A percentile compares a stretch with the other conserved stretches of the same genome.
Conservation (phyloP, 2,113 vertebrate species). For the Melanocharis versteri region DNA sequence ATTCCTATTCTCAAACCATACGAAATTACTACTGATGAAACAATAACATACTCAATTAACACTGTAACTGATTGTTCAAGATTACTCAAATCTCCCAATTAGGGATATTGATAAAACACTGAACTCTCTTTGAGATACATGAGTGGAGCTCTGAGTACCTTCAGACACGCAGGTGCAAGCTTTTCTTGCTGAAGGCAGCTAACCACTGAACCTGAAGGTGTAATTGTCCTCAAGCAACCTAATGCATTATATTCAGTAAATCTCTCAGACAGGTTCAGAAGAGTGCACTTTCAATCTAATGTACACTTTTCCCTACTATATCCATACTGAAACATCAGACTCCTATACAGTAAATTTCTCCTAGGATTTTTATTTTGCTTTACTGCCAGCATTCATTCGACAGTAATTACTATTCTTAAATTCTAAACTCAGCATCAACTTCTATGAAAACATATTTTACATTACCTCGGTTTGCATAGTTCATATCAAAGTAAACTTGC, state of each 20-base stretch:
- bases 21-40: not conserved
- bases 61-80: not conserved
- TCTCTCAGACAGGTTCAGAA: not conserved
- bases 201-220: not conserved
- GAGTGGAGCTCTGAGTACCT: not conserved
- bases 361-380: not conserved
- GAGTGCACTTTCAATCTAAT: not conserved
- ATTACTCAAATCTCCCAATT: not conserved
- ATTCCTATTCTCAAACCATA: not conserved
- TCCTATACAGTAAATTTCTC: not conserved
- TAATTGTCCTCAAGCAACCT: not conserved
- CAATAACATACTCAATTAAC: not conserved
- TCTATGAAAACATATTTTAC: not conserved
- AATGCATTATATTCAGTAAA: not conserved
- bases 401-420: not conserved
- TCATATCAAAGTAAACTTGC: constrained; percentile 92
- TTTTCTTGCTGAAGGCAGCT: not conserved
- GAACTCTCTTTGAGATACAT: not conserved
- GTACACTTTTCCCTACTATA: not conserved
- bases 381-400: not conserved
- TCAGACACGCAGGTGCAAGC: not conserved
- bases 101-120: not conserved
- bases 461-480: constrained; percentile 87
- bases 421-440: not conserved
- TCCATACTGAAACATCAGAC: not conserved